Percentiles rank a stretch among this genome's conserved stretches.
Evolutionary conservation across 2,113 vertebrate genomes (phyloP).

Genomic region (Anolis sagrei): DNA sequence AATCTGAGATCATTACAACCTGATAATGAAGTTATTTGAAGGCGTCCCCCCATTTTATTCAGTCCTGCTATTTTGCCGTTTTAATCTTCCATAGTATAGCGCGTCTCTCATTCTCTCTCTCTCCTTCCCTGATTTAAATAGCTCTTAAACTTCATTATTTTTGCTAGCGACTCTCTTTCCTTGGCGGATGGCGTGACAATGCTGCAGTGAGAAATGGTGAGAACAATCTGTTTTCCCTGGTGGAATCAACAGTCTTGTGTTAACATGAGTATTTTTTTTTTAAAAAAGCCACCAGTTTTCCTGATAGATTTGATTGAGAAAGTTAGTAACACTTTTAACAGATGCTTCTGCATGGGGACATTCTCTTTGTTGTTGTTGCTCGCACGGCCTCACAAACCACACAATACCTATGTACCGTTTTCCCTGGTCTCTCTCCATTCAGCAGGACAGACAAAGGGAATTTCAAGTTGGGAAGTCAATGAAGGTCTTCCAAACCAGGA

Average conservation of each 20-base stretch:
- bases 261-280: constrained; percentile 44
- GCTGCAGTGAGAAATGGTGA: background rate
- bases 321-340: constrained; percentile 18
- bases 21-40: background rate
- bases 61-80: background rate
- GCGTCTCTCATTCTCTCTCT: background rate
- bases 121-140: fast-evolving
- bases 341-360: constrained; percentile 5
- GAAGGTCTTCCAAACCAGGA: background rate
- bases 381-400: background rate
- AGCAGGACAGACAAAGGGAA: background rate
- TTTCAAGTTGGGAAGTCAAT: background rate
- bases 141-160: constrained; percentile 33
- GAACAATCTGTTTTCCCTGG: background rate
- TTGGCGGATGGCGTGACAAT: background rate
- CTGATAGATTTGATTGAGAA: constrained; percentile 20
- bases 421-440: too few species aligned
- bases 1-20: background rate
- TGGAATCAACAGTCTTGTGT: constrained; percentile 49
- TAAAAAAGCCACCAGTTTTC: background rate
- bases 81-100: fast-evolving
- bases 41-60: background rate
- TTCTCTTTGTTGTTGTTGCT: background rate
- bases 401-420: background rate
- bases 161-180: constrained; percentile 17